Evolutionary conservation across 2,113 vertebrate species (phyloP), one percentile per base, ranked within the genome.

Genomic region (Diadophis punctatus): DNA sequence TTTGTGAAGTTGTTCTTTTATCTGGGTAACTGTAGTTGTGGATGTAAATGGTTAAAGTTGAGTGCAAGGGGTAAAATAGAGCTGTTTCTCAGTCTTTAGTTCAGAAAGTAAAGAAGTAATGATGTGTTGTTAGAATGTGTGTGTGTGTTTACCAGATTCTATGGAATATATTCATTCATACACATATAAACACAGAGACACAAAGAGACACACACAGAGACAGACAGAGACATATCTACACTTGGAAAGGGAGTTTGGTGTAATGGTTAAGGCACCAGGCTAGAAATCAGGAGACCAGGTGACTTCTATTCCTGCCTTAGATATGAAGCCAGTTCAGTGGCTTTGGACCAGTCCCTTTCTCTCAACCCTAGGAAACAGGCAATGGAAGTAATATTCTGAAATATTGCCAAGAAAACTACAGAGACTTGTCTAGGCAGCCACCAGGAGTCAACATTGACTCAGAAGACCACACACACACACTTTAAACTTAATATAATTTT

Each of bases 121-220:
- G 30, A 30, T 68, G 27, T 63, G 60, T n/a, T 68, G 11, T 68
- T 68, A 60, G 22, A 60, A 60, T 1, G 55, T 58, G 55, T 25
- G 8, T 58, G 55, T 23, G 22, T 25, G 23, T 58, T 58, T 58
- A 23, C 55, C 22, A 58, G 55, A 58, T 58, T 58, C 55, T 58
- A 25, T 58, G 55, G 22, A 58, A 23, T 23, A 56, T 8, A 23
- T 6, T 8, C 55, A 56, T 1, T 23, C 55, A 56, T 20, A 56
- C 7, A 56, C 55, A 56, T 18, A 56, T 4, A 22, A 0, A 23
- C 0, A 56, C 1, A 51, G 1, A 51, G 9, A 8, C 6, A 56
- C 4, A 56, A 2, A 51, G 11, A 51, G 51, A 22, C 1, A 56
- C 1, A 56, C 1, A 12, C 1, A 14, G 2, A 52, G 11, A 52